Evolutionary conservation across 1,140 invertebrate species (phyloP), one percentile per base, ranked within the genome.

Genomic region (Lepidotrigona ventralis): DNA sequence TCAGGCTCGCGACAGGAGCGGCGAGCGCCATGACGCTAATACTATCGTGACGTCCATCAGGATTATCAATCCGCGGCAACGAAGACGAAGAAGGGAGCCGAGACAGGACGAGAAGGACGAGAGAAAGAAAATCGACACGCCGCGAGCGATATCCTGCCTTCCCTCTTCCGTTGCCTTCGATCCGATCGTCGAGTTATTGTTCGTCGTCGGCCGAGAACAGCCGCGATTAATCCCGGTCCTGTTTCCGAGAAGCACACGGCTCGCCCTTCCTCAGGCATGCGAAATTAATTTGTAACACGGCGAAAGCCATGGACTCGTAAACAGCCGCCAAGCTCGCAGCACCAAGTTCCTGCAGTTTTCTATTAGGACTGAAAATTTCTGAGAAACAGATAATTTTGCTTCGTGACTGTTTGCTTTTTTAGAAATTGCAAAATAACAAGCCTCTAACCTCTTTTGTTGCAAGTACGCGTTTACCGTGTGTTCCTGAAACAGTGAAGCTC

Each of bases 21-120:
- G 80, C 86, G 85, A 90, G 77, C 86, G 75, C 71, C 87, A 75
- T 80, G 90, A 90, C 91, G 89, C 90, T 92, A 92, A 92, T 91
- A 85, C 91, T 90, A 91, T 90, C 90, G 91, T 87, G 74, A 92
- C 85, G 91, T 91, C 90, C 88, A 90, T 92, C 92, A 91, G 90
- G 90, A 92, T 92, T 92, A 92, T 87, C 86, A 81, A 85, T 82
- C 82, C 86, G 71, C 88, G 64, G 81, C 78, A 88, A 88, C 87
- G 76, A 81, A 83, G 81, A 86, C 81, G 86, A 87, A 85, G 78
- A 85, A 46, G 79, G 64, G 2, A 33, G 46, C 46, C 23, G 17
- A 23, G 33, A 58, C 73, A 58, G 64, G 26, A 81, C 71, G 56
- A 26, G n/a, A 51, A 39, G n/a, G 66, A 81, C 5, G 56, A 33